phyloP scores from a whole-genome alignment of 2,797 vertebrate genomes.

The Liasis olivaceus region DNA sequence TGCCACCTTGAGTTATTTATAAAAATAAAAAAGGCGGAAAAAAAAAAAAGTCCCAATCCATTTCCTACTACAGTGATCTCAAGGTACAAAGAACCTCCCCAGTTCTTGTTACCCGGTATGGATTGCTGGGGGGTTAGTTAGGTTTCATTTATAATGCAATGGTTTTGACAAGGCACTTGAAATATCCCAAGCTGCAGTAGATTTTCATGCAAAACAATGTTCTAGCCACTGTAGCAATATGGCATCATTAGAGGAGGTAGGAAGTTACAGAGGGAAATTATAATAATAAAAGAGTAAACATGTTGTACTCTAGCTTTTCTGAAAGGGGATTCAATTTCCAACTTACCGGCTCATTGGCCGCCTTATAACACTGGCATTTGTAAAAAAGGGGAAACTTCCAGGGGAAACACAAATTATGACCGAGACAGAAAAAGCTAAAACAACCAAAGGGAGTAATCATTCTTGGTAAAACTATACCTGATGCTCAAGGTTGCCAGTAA shows the following conservation, averaged over 20 bases:
- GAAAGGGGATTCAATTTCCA: slow-evolving; percentile 5
- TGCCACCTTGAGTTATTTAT: no score
- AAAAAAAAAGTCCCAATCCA: no score
- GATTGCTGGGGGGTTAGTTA: background rate
- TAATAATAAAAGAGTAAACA: background rate
- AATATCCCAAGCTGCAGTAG: background rate
- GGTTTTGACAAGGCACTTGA: background rate
- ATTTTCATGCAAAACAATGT: background rate
- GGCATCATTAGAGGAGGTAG: background rate
- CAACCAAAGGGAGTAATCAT: background rate
- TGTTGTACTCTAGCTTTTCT: background rate
- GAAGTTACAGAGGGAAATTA: background rate
- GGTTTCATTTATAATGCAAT: background rate
- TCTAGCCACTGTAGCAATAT: background rate
- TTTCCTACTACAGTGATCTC: background rate
- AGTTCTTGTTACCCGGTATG: background rate
- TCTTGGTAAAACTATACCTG: background rate
- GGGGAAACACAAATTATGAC: rapidly evolving
- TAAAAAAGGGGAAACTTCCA: background rate
- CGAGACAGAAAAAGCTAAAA: background rate
- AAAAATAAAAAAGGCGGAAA: no score
- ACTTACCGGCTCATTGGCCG: slow-evolving; percentile 15
- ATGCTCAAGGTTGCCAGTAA: background rate
- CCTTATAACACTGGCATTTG: slow-evolving; percentile 9
- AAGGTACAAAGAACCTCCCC: background rate